A percentile compares a stretch with the other conserved stretches of the same genome.
These are phyloP conservation scores for Ammodytes dubius DNA, from an alignment of 2,113 vertebrate species.

Conservation along the genomic window DNA sequence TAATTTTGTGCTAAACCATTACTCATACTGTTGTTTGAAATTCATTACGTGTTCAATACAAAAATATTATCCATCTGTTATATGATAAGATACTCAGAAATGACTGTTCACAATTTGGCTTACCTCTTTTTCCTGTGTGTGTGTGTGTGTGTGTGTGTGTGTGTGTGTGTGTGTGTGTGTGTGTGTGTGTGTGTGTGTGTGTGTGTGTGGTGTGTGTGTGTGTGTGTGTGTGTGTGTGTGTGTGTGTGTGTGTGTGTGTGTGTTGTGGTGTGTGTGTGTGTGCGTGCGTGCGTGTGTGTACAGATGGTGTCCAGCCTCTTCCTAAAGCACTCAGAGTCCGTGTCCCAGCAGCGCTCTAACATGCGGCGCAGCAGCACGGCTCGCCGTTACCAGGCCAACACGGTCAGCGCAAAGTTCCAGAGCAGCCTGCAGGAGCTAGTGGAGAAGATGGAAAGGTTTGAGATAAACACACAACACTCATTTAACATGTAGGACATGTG, in stretches of 20 bases:
- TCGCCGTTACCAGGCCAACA: slow-evolving; percentile 92
- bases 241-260: slow-evolving; percentile 8
- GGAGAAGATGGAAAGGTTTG: slow-evolving; percentile 95
- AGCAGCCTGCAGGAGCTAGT: slow-evolving; percentile 94
- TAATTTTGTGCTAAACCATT: neutral
- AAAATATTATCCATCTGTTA: neutral
- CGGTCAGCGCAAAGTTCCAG: slow-evolving; percentile 94
- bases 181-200: neutral
- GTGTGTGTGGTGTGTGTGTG: slow-evolving; percentile 5
- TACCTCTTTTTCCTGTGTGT: neutral
- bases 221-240: neutral
- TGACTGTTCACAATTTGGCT: neutral
- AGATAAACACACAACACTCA: neutral
- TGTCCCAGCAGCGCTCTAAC: slow-evolving; percentile 88
- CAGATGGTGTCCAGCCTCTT: slow-evolving; percentile 95
- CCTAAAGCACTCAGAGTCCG: slow-evolving; percentile 87
- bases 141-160: neutral
- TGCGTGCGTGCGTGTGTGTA: slow-evolving; percentile 19
- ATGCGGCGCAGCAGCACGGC: slow-evolving; percentile 87
- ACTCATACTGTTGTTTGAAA: neutral
- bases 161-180: slow-evolving; percentile 21
- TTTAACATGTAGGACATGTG: neutral
- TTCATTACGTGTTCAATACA: neutral
- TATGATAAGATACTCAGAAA: neutral
- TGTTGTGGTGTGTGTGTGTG: slow-evolving; percentile 15